Percentiles rank a stretch among this genome's conserved stretches.
phyloP scores from a whole-genome alignment of 2,113 vertebrate genomes.

The Burhinus oedicnemus region DNA sequence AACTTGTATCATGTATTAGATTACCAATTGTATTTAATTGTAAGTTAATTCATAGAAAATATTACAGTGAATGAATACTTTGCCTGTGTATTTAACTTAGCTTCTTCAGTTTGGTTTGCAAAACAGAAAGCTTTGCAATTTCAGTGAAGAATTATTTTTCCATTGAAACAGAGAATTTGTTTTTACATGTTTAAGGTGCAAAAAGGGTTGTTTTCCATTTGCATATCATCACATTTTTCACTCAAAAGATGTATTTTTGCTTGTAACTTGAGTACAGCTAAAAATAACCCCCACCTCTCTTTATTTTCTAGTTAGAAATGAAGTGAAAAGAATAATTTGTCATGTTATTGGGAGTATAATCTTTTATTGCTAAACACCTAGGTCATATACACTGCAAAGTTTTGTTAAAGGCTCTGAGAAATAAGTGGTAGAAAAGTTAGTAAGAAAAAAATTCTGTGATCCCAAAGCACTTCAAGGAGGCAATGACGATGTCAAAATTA shows the following conservation, averaged over 20 bases:
- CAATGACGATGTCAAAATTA: neutral
- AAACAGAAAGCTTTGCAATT: neutral
- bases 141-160: neutral
- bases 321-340: neutral
- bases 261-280: neutral
- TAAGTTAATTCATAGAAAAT: constrained; percentile 37
- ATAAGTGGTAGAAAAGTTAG: neutral
- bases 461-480: neutral
- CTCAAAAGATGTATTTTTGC: neutral
- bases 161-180: neutral
- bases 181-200: neutral
- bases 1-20: neutral
- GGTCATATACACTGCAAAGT: neutral
- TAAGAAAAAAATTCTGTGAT: neutral
- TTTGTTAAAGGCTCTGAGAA: neutral
- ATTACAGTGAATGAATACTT: neutral
- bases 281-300: neutral
- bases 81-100: neutral
- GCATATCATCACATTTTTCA: neutral
- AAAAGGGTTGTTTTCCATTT: neutral
- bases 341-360: neutral
- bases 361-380: neutral
- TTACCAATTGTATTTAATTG: constrained; percentile 7
- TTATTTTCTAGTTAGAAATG: neutral
- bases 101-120: neutral